These are phyloP conservation scores for Scortum barcoo DNA, from an alignment of 2,113 vertebrate genomes.

Conservation along the genomic window DNA sequence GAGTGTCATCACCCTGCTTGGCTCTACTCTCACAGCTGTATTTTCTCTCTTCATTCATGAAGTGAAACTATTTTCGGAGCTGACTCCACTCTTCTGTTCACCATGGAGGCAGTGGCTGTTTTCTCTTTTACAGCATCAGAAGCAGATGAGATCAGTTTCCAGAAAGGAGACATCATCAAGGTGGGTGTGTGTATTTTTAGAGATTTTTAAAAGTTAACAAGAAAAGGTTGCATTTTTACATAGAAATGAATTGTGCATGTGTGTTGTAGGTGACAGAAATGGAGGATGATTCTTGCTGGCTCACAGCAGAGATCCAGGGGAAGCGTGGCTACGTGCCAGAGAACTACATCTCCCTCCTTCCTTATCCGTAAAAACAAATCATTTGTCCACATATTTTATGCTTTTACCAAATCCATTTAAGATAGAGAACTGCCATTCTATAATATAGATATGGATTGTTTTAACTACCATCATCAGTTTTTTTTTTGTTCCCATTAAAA, in stretches of 20 bases:
- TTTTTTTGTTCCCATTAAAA: neutral
- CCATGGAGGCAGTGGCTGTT: slow-evolving; percentile 92
- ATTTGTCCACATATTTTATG: slow-evolving; percentile 32
- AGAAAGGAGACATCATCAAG: slow-evolving; percentile 92
- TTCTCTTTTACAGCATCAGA: slow-evolving; percentile 90
- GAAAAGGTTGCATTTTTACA: neutral
- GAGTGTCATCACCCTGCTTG: slow-evolving; percentile 18
- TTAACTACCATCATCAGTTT: neutral
- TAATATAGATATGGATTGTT: neutral
- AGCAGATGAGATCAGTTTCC: slow-evolving; percentile 91
- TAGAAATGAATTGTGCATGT: slow-evolving; percentile 28
- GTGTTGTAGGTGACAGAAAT: slow-evolving; percentile 92
- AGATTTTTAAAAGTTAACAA: neutral
- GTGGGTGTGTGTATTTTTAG: slow-evolving; percentile 75
- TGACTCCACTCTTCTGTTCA: slow-evolving; percentile 16
- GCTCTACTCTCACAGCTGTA: slow-evolving; percentile 41
- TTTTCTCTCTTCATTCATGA: slow-evolving; percentile 51
- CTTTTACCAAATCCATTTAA: neutral
- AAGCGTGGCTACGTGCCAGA: slow-evolving; percentile 91
- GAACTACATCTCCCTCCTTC: slow-evolving; percentile 94
- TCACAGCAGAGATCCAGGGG: slow-evolving; percentile 91
- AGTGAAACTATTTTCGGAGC: slow-evolving; percentile 32
- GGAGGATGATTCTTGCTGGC: slow-evolving; percentile 96
- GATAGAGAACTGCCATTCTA: neutral
- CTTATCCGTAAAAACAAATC: slow-evolving; percentile 88